Conservation (phyloP, 2,113 vertebrate species). For the Crotophaga sulcirostris region DNA sequence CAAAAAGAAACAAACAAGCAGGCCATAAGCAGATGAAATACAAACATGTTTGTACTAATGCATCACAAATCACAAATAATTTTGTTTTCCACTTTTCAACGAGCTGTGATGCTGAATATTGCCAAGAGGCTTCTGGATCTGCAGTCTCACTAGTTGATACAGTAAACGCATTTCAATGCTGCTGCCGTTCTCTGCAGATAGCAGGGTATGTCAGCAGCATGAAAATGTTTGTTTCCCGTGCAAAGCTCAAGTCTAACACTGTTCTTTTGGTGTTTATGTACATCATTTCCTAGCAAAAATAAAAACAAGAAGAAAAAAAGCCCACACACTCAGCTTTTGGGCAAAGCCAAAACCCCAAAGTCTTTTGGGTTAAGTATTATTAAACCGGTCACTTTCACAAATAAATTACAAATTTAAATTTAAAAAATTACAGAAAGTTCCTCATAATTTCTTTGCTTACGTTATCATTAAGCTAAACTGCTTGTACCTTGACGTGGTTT, state of each 20-base stretch:
- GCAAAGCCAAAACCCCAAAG: neutral
- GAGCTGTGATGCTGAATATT: neutral
- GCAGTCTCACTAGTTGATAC: neutral
- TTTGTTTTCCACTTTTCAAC: neutral
- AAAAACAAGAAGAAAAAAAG: neutral
- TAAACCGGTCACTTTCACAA: neutral
- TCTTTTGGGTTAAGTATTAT: neutral
- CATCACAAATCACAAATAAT: neutral
- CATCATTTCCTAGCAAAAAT: neutral
- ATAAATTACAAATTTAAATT: too few relatives aligned
- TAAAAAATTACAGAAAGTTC: neutral
- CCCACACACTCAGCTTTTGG: neutral
- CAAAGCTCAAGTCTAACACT: neutral
- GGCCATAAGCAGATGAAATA: neutral
- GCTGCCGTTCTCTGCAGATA: neutral
- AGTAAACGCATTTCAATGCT: neutral
- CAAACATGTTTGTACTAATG: neutral
- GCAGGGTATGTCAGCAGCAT: neutral
- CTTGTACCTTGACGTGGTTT: neutral
- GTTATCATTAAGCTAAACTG: neutral
- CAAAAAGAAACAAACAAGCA: neutral
- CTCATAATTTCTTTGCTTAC: neutral
- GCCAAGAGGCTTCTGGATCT: neutral
- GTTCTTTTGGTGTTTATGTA: neutral
- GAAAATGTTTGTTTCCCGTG: neutral